Evolutionary conservation across 37 sponge, comb jelly and placozoan species (phyloP), one percentile per base, ranked within the genome.

Genomic region (Halichondria panicea): DNA sequence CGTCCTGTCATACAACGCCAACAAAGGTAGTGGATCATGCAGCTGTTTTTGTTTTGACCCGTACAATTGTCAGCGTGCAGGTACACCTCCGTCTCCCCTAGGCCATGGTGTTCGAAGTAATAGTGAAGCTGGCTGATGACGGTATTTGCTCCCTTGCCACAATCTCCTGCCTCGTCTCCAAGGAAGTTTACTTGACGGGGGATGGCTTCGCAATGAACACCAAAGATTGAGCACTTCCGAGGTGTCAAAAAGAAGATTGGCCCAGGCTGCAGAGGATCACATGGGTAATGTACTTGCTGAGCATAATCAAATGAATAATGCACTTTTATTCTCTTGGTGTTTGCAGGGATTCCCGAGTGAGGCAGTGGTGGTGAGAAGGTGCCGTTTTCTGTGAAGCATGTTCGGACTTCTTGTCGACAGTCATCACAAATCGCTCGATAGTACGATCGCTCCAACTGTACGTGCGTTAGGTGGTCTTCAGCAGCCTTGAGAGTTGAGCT

Each of bases 281-380:
- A 71, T 11, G 82, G 88, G 68, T 71, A 88, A 50, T 88, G 88
- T 1, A 77, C 52, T 15, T 48, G 52, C 52, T 48, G 52, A 18
- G 52, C 52, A 48, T 18, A 48, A 48, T 48, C 52, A 48, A 48
- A 48, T 48, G 52, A 48, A 15, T 48, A 48, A 15, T 48, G 52
- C 13, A 48, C 52, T 48, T 48, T 18, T 48, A 15, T 15, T 11
- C 13, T 15, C 13, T 48, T 11, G 11, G 11, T 11, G 52, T 18
- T 11, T 15, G 11, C 13, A 48, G 52, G 15, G 52, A 15, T 48
- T 11, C 13, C 15, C 15, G 52, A 48, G 52, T 18, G 15, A 48
- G 15, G 11, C 15, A 18, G 52, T 48, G 52, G 15, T 15, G 13
- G 52, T 48, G 52, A n/a, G n/a, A n/a, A n/a, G n/a, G n/a, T n/a